phyloP scores from a whole-genome alignment of 1,140 invertebrate genomes.

The Whitmania pigra region DNA sequence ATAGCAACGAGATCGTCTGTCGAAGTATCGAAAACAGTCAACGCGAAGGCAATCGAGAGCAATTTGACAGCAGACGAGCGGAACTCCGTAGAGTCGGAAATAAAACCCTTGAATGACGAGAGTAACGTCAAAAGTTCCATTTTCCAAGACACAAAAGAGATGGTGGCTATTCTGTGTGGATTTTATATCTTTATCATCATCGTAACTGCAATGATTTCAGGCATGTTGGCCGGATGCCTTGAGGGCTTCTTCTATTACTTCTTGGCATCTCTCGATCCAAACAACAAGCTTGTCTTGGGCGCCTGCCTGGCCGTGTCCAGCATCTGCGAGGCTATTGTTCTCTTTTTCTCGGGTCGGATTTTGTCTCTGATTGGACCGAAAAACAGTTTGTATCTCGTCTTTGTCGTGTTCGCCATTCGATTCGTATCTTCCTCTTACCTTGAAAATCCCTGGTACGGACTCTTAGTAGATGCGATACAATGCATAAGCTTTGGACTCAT shows the following conservation, averaged over 20 bases:
- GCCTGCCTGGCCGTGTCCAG: conserved; percentile 64
- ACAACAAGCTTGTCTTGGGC: conserved; percentile 65
- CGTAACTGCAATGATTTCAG: conserved; percentile 8
- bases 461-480: conserved; percentile 72
- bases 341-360: conserved; percentile 62
- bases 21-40: too few relatives aligned
- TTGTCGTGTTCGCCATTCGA: conserved; percentile 60
- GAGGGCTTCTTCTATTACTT: conserved; percentile 82
- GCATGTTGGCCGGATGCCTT: conserved; percentile 56
- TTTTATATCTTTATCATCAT: conserved; percentile 4
- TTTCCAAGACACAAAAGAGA: neutral
- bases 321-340: conserved; percentile 67
- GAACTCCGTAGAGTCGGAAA: too few relatives aligned
- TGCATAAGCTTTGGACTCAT: conserved; percentile 75
- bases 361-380: conserved; percentile 68
- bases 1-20: too few relatives aligned
- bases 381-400: conserved; percentile 64
- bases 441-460: conserved; percentile 54
- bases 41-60: too few relatives aligned
- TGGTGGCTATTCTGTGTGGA: conserved; percentile 21
- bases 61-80: too few relatives aligned
- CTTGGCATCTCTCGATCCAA: conserved; percentile 58
- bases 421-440: conserved; percentile 71
- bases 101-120: too few relatives aligned
- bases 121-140: too few relatives aligned